Conservation (phyloP, 1,140 invertebrate species). For the Drosophila sucinea region DNA sequence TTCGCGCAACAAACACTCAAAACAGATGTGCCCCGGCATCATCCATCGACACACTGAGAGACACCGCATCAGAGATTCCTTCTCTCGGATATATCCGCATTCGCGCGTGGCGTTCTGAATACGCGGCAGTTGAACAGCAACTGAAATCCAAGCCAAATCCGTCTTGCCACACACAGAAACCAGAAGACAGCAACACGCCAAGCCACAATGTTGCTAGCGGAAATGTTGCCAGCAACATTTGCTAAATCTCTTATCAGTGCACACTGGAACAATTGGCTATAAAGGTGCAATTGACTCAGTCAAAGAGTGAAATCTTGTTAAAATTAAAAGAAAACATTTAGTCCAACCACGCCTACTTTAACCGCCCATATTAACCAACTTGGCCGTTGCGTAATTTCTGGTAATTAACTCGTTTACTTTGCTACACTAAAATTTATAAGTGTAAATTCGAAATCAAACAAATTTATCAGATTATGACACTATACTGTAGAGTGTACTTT, state of each 20-base stretch:
- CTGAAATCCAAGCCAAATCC: slow-evolving; percentile 51
- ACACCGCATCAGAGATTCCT: neutral
- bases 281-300: no score
- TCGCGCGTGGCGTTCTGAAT: slow-evolving; percentile 58
- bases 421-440: no score
- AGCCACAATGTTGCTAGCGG: slow-evolving; percentile 16
- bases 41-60: neutral
- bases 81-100: slow-evolving; percentile 9
- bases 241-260: slow-evolving; percentile 25
- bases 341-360: no score
- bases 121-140: slow-evolving; percentile 69
- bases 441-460: no score
- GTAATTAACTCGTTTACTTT: no score
- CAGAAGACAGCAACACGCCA: slow-evolving; percentile 46
- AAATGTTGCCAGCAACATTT: slow-evolving; percentile 33
- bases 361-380: slow-evolving; percentile 5
- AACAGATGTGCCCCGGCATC: slow-evolving; percentile 6
- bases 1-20: slow-evolving; percentile 7
- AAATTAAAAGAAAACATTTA: no score
- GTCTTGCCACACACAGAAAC: slow-evolving; percentile 48
- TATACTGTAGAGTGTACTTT: no score
- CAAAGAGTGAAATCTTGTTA: no score
- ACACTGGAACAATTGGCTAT: no score
- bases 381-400: no score
- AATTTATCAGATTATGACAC: no score